Evolutionary conservation across 53 echinoderm and acorn worm species (phyloP), one percentile per base, ranked within the genome.

Genomic region (Mesocentrotus franciscanus): DNA sequence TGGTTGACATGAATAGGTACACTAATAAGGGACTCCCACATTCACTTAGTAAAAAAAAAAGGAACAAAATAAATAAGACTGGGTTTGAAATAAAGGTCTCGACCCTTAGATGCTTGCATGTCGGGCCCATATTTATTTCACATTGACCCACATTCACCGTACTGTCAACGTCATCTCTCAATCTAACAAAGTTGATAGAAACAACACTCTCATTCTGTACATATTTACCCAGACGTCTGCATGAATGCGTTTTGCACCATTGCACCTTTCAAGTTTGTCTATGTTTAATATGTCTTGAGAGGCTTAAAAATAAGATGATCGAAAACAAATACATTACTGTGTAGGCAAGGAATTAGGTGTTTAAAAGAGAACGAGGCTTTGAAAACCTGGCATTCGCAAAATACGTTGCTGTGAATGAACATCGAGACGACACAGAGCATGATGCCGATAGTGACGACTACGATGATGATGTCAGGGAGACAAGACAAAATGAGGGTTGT

Each of bases 151-250:
- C 74, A 74, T 74, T 74, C 74, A 30, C 74, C 11, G 32, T 74
- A 30, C 74, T 30, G 32, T 74, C 74, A 22, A 71, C 26, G 9
- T 8, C 26, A 71, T 22, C 9, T 71, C 29, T 10, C 32, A 74
- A 30, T 74, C 74, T 30, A 27, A 1, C 32, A 74, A 74, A 74
- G 71, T 71, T 26, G 71, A 71, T 24, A 71, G 22, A 71, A 71
- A 71, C 71, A 71, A 9, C 71, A 71, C 18, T 71, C 24, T 7
- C 71, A 8, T 24, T 71, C n/a, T 71, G 74, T 30, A 14, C 74
- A 74, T 74, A 74, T 74, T 74, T 74, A 74, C 74, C 74, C 74
- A 74, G 74, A 74, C 74, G 74, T 29, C 27, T 72, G 18, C 10
- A 72, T 72, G 30, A 74, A 29, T 74, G 29, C 29, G 29, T 30